Evolutionary conservation across 2,113 vertebrate genomes (phyloP).

Genomic region (Embiotoca jacksoni): DNA sequence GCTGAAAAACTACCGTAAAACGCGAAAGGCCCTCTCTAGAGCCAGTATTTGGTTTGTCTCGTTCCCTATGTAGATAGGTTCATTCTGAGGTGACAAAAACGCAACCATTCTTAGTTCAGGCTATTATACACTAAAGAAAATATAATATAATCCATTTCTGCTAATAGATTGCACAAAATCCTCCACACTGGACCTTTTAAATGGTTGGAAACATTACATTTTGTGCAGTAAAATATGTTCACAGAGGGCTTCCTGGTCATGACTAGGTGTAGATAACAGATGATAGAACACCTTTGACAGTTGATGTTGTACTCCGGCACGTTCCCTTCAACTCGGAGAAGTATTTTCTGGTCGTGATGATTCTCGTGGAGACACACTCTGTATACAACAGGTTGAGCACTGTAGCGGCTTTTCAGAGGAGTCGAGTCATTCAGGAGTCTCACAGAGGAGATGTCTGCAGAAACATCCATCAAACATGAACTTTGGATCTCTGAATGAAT

Average conservation of each 20-base stretch:
- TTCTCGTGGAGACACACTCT: constrained; percentile 68
- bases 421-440: constrained; percentile 76
- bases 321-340: constrained; percentile 75
- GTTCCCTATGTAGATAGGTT: too few relatives aligned
- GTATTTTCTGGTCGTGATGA: constrained; percentile 67
- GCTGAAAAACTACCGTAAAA: too few relatives aligned
- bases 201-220: too few relatives aligned
- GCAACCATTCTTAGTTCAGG: too few relatives aligned
- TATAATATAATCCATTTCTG: too few relatives aligned
- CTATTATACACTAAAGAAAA: too few relatives aligned
- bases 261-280: neutral
- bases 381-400: constrained; percentile 1
- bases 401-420: constrained; percentile 40
- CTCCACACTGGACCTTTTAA: too few relatives aligned
- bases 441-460: constrained; percentile 77
- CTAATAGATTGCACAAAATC: too few relatives aligned
- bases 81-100: too few relatives aligned
- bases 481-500: neutral
- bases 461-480: neutral
- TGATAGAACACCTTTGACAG: constrained; percentile 75
- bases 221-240: too few relatives aligned
- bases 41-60: too few relatives aligned
- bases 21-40: too few relatives aligned
- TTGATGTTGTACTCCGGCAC: constrained; percentile 63
- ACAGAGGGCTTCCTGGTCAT: neutral